Evolutionary conservation across 92 coral and sea anemone genomes (phyloP), one percentile per base, ranked within the genome.

Genomic region (Blastomussa wellsi): DNA sequence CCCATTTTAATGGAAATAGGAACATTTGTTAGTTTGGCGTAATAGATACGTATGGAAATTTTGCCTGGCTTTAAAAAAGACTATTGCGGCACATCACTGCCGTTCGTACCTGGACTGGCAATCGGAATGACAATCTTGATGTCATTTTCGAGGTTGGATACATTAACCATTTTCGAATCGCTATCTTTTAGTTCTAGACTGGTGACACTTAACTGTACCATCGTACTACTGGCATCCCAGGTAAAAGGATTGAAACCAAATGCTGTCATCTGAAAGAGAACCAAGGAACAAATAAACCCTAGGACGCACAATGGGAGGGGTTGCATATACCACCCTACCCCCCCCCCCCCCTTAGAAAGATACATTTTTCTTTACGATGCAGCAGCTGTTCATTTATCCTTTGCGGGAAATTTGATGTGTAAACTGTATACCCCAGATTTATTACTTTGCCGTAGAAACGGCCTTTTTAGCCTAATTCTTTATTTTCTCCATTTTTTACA

Each of bases 151-250:
- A 80, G 84, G 28, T 70, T 35, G 17, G 76, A 47, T 10, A 80
- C 76, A 42, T 47, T 47, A 32, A 80, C 29, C 32, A 31, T 67
- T 47, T 24, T 6, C 14, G 12, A 26, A 22, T 52, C 24, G 38
- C 62, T 57, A 62, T 20, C 62, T 42, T 55, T 28, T 35, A 83
- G 68, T 19, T 72, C 74, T 16, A 72, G 72, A 44, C 79, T 72
- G 38, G 53, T 38, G 5, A 83, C 81, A 59, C 81, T 74, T 83
- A 81, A 83, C 35, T 57, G 39, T 7, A 83, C 20, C 37, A 39
- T 64, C 3, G 57, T 24, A 33, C 79, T 75, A 72, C 80, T 83
- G 1, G 37, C 24, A 74, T 52, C 81, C 87, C 87, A 83, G 39
- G 26, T 83, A 60, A 70, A 83, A 24, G 87, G 87, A 39, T 83